Conservation (phyloP, 2,888 invertebrate genomes). For the Pyrgus malvae region DNA sequence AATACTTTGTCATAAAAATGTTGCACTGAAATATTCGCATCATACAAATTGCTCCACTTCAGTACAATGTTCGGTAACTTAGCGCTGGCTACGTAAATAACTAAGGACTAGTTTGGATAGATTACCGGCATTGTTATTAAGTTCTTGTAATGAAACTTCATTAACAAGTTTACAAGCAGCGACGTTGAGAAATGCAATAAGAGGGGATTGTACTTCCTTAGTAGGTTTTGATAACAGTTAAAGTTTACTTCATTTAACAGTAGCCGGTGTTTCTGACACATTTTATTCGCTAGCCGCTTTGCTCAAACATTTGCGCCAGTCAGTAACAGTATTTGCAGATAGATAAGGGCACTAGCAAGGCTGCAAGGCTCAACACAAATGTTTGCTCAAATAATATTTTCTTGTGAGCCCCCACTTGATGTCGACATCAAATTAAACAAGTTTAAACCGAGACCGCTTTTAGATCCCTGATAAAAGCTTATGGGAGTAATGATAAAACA, state of each 20-base stretch:
- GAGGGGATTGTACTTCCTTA: conserved; percentile 33
- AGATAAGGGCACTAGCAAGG: conserved; percentile 60
- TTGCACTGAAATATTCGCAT: conserved; percentile 4
- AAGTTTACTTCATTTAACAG: conserved; percentile 37
- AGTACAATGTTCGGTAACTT: conserved; percentile 20
- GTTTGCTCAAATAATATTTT: conserved; percentile 75
- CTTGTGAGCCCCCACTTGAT: conserved; percentile 63
- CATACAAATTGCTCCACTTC: conserved; percentile 11
- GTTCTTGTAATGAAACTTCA: conserved; percentile 29
- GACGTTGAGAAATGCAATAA: conserved; percentile 36
- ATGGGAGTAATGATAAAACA: conserved; percentile 52
- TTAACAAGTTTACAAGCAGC: conserved; percentile 28
- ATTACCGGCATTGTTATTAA: conserved; percentile 29
- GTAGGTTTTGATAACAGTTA: conserved; percentile 35
- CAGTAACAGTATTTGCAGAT: conserved; percentile 46
- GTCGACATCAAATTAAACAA: conserved; percentile 77
- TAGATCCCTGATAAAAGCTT: conserved; percentile 64
- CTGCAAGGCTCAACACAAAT: conserved; percentile 61
- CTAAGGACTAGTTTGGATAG: conserved; percentile 26
- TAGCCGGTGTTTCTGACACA: conserved; percentile 25
- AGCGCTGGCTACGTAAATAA: conserved; percentile 23
- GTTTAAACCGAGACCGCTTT: conserved; percentile 56
- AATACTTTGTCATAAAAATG: neutral
- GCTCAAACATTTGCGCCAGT: conserved; percentile 30
- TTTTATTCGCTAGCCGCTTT: conserved; percentile 24